A percentile compares a stretch with the other conserved stretches of the same genome.
These are phyloP conservation scores for Cephus runcator DNA, from an alignment of 2,888 invertebrate species.

Conservation along the genomic window DNA sequence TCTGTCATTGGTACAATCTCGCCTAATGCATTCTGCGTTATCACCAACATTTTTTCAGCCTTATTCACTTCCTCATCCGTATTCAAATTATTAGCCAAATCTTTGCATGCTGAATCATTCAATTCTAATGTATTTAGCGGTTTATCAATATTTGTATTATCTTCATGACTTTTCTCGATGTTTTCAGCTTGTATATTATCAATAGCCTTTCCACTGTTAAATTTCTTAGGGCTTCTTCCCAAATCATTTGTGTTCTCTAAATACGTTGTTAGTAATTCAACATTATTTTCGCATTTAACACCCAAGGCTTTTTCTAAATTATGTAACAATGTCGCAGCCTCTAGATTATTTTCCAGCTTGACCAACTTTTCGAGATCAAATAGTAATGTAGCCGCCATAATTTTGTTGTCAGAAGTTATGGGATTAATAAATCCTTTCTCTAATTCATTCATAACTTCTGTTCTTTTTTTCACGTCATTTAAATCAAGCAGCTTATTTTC, in stretches of 20 bases:
- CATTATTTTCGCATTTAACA: slow-evolving; percentile 47
- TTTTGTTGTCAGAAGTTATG: slow-evolving; percentile 39
- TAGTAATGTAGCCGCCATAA: slow-evolving; percentile 45
- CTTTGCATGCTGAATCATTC: slow-evolving; percentile 10
- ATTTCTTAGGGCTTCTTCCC: slow-evolving; percentile 23
- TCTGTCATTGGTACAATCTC: slow-evolving; percentile 8
- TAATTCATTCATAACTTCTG: slow-evolving; percentile 31
- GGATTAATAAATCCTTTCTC: slow-evolving; percentile 45
- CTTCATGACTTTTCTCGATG: slow-evolving; percentile 31
- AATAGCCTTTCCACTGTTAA: slow-evolving; percentile 5
- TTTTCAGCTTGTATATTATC: slow-evolving; percentile 15
- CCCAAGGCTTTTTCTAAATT: slow-evolving; percentile 54
- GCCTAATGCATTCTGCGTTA: slow-evolving; percentile 15
- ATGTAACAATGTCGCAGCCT: slow-evolving; percentile 48
- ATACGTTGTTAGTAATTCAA: slow-evolving; percentile 47
- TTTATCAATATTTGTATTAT: slow-evolving; percentile 25
- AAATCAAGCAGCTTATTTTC: not conserved
- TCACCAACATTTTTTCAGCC: slow-evolving; percentile 31
- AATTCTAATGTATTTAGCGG: slow-evolving; percentile 22
- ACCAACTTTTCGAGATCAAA: slow-evolving; percentile 54
- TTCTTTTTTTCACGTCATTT: slow-evolving; percentile 16
- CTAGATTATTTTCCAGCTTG: slow-evolving; percentile 48
- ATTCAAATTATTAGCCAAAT: slow-evolving; percentile 15
- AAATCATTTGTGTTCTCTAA: slow-evolving; percentile 36
- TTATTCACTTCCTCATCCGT: slow-evolving; percentile 24